These are phyloP conservation scores for Apis cerana DNA, from an alignment of 1,140 invertebrate genomes.

Conservation along the genomic window DNA sequence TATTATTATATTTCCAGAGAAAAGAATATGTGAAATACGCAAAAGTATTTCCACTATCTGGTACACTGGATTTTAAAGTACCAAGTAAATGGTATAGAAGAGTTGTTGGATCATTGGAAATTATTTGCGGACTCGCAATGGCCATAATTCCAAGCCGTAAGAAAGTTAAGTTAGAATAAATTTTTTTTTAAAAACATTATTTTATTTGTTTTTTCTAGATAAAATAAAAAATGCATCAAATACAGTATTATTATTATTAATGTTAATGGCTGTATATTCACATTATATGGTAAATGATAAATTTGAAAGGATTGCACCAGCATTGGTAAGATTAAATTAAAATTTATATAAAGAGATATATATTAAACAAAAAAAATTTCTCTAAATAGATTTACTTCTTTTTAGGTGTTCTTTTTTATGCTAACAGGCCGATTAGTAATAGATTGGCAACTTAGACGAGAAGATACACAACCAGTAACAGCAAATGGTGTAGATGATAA, in stretches of 20 bases:
- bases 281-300: constrained; percentile 96
- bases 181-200: background rate
- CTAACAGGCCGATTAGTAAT: constrained; percentile 95
- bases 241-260: constrained; percentile 89
- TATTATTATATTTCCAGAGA: constrained; percentile 87
- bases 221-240: constrained; percentile 95
- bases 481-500: constrained; percentile 79
- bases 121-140: constrained; percentile 93
- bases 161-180: constrained; percentile 67
- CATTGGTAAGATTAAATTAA: constrained; percentile 83
- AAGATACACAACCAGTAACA: constrained; percentile 72
- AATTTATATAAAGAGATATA: background rate
- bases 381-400: background rate
- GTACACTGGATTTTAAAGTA: constrained; percentile 91
- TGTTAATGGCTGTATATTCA: constrained; percentile 94
- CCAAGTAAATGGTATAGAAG: constrained; percentile 96
- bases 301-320: constrained; percentile 95
- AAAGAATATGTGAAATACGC: constrained; percentile 98
- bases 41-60: constrained; percentile 96
- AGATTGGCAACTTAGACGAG: constrained; percentile 83
- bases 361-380: background rate
- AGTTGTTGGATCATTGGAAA: constrained; percentile 92
- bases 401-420: constrained; percentile 95
- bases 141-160: constrained; percentile 94
- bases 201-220: constrained; percentile 83